Conservation (phyloP, 2,888 invertebrate genomes). For the Parnassius glacialis region DNA sequence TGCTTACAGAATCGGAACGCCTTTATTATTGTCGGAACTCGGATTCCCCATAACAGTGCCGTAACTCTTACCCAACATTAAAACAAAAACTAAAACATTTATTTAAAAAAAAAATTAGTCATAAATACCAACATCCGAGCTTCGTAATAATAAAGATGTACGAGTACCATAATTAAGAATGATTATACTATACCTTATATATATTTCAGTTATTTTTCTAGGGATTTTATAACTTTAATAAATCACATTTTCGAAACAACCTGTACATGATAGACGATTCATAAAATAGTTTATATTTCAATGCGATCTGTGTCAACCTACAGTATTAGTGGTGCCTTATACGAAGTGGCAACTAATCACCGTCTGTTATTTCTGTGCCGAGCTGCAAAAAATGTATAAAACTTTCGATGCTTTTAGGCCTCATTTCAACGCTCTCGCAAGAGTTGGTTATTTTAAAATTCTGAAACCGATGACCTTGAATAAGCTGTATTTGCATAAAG, state of each 20-base stretch:
- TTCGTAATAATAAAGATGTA: constrained; percentile 3
- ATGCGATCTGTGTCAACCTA: constrained; percentile 8
- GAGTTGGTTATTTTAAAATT: constrained; percentile 59
- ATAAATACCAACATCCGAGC: background rate
- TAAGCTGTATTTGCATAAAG: constrained; percentile 42
- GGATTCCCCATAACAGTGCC: no score
- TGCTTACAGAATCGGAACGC: no score
- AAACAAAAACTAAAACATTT: no score
- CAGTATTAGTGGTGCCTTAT: constrained; percentile 5
- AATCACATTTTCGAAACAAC: constrained; percentile 4
- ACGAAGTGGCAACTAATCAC: constrained; percentile 9
- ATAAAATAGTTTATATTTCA: constrained; percentile 13
- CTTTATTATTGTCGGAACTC: no score
- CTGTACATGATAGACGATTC: constrained; percentile 10
- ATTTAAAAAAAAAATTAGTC: background rate
- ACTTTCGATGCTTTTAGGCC: constrained; percentile 51
- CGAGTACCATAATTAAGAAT: background rate
- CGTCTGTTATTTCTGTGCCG: background rate
- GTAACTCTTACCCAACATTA: no score
- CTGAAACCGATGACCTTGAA: constrained; percentile 36
- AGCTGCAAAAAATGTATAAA: constrained; percentile 25
- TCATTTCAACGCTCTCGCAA: constrained; percentile 57
- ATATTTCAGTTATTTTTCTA: background rate
- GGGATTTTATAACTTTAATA: constrained; percentile 1
- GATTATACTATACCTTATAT: background rate